Conservation (phyloP, 2,113 vertebrate genomes). For the Cepphus grylle region DNA sequence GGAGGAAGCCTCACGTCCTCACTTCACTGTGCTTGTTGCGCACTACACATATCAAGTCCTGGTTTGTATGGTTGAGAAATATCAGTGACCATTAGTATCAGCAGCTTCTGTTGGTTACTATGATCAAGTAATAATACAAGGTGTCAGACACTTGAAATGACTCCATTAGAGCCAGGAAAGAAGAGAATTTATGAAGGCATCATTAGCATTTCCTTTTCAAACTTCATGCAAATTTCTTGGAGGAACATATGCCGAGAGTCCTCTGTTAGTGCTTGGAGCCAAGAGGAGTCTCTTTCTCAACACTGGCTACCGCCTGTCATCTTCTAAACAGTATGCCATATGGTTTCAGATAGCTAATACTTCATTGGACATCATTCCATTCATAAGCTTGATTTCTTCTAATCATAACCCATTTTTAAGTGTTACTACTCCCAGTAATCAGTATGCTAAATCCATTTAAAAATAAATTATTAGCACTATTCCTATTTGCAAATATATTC, state of each 20-base stretch:
- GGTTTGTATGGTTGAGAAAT: not conserved
- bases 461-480: not conserved
- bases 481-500: not conserved
- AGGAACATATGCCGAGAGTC: not conserved
- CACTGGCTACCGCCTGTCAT: not conserved
- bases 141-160: not conserved
- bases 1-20: not conserved
- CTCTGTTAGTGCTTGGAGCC: not conserved
- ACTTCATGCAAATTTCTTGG: not conserved
- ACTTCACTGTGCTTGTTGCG: not conserved
- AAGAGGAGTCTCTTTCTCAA: conserved; percentile 3
- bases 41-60: not conserved
- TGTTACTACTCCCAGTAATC: not conserved
- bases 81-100: not conserved
- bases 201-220: conserved; percentile 7
- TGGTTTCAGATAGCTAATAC: not conserved
- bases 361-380: not conserved
- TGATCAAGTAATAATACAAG: not conserved
- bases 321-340: conserved; percentile 4
- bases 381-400: not conserved
- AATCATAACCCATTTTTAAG: not conserved
- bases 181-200: not conserved
- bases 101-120: not conserved
- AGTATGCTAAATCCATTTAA: not conserved
- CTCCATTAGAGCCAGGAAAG: not conserved